A percentile compares a stretch with the other conserved stretches of the same genome.
Conservation (phyloP, 1,140 invertebrate genomes). For the Lucilia cuprina region DNA sequence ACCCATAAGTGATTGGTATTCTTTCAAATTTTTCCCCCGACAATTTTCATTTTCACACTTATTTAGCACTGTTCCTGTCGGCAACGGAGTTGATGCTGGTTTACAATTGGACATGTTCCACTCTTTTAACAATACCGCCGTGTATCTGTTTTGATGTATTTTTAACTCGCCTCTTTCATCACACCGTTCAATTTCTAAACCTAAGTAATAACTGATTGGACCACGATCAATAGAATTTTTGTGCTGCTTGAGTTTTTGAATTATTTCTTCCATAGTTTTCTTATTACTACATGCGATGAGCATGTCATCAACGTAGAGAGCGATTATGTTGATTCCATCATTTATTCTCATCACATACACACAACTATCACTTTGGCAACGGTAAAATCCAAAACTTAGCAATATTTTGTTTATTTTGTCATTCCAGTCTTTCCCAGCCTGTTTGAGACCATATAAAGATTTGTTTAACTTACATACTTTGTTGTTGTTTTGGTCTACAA, state of each 20-base stretch:
- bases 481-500: slow-evolving; percentile 43
- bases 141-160: not conserved
- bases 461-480: slow-evolving; percentile 20
- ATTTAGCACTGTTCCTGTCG: not conserved
- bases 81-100: slow-evolving; percentile 15
- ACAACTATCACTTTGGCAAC: no score
- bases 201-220: not conserved
- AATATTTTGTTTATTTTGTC: no score
- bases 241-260: not conserved
- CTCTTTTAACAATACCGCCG: no score
- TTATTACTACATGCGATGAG: no score
- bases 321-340: no score
- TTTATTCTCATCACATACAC: no score
- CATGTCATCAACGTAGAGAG: no score
- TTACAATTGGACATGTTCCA: slow-evolving; percentile 15
- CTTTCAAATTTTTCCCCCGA: not conserved
- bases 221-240: not conserved
- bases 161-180: not conserved
- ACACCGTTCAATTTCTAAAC: not conserved
- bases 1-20: slow-evolving; percentile 33
- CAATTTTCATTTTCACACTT: slow-evolving; percentile 28
- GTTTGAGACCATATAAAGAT: slow-evolving; percentile 54
- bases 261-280: not conserved
- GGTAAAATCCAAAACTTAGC: no score
- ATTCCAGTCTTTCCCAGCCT: slow-evolving; percentile 52